A percentile compares a stretch with the other conserved stretches of the same genome.
Conservation (phyloP, 1,140 invertebrate genomes). For the Hylyphantes graminicola region DNA sequence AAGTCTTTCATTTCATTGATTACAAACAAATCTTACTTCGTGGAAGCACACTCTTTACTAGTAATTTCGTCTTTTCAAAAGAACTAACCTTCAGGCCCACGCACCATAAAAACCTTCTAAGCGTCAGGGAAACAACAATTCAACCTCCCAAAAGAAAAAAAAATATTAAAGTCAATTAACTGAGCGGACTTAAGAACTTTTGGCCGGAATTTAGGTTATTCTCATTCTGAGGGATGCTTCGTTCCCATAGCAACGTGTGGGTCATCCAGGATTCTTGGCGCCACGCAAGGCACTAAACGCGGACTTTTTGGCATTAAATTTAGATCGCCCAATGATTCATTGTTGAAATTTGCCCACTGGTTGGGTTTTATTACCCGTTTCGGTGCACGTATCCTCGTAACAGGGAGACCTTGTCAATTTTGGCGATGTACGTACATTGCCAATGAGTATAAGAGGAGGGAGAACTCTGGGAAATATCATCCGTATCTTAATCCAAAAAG, state of each 20-base stretch:
- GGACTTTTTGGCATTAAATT: slow-evolving; percentile 44
- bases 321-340: slow-evolving; percentile 54
- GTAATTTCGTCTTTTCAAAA: no score
- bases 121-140: background rate
- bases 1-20: no score
- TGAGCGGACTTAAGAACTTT: slow-evolving; percentile 21
- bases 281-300: slow-evolving; percentile 44
- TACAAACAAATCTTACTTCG: no score
- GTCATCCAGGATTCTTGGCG: slow-evolving; percentile 37
- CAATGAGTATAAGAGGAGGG: no score
- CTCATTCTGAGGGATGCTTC: slow-evolving; percentile 46
- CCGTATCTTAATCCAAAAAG: no score
- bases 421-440: no score
- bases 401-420: no score
- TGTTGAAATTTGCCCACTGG: slow-evolving; percentile 49
- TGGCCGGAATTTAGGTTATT: slow-evolving; percentile 44
- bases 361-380: slow-evolving; percentile 19
- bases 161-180: slow-evolving; percentile 20
- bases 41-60: no score
- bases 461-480: no score
- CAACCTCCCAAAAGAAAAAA: slow-evolving; percentile 1
- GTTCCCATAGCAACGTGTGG: slow-evolving; percentile 41
- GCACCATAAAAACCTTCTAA: no score
- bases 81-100: no score
- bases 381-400: background rate